Conservation (phyloP, 1,140 invertebrate genomes). For the Triops cancriformis region DNA sequence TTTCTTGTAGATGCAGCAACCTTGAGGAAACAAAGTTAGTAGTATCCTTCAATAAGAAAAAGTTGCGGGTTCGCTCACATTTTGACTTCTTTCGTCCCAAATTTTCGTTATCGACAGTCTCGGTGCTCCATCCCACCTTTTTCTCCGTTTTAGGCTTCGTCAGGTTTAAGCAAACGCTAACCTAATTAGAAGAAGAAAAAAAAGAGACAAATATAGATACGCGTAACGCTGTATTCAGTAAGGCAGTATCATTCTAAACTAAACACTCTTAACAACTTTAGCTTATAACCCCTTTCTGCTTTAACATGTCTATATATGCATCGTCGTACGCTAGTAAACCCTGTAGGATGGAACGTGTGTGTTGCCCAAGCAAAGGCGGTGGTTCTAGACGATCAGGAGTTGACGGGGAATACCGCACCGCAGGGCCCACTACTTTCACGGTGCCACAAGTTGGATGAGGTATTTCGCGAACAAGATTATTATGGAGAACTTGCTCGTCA, state of each 20-base stretch:
- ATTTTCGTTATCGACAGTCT: constrained; percentile 85
- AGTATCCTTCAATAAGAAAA: not conserved
- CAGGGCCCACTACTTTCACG: constrained; percentile 73
- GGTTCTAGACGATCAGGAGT: constrained; percentile 58
- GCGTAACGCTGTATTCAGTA: not conserved
- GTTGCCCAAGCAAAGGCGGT: constrained; percentile 80
- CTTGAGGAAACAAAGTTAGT: constrained; percentile 41
- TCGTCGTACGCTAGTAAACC: constrained; percentile 58
- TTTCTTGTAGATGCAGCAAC: constrained; percentile 82
- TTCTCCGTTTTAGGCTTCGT: constrained; percentile 62
- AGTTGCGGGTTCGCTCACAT: constrained; percentile 52
- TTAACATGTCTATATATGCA: constrained; percentile 50
- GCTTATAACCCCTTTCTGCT: constrained; percentile 45
- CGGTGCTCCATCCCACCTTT: constrained; percentile 77
- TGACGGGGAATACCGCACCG: constrained; percentile 67
- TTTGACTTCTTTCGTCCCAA: constrained; percentile 91
- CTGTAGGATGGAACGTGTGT: constrained; percentile 67
- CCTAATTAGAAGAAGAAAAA: constrained; percentile 25
- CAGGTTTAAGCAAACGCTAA: constrained; percentile 55
- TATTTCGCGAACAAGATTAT: constrained; percentile 65
- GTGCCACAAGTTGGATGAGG: constrained; percentile 58
- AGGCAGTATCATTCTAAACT: not conserved
- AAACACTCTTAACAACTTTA: not conserved
- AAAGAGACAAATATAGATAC: not conserved
- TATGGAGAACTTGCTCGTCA: constrained; percentile 71